Conservation (phyloP, 1,140 invertebrate species). For the Danaus plexippus region DNA sequence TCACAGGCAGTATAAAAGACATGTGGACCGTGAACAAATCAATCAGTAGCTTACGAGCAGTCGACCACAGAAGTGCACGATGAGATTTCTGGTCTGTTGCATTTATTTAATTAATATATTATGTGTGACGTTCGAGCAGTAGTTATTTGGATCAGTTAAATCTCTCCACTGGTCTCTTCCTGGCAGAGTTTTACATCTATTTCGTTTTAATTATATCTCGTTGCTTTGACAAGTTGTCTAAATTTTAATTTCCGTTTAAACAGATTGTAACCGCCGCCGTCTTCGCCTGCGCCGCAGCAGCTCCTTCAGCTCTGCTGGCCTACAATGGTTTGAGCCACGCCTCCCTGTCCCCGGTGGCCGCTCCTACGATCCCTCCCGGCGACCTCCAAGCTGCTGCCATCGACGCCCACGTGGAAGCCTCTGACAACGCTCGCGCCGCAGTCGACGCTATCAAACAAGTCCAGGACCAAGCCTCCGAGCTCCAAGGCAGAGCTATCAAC, state of each 20-base stretch:
- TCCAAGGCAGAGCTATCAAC: slow-evolving; percentile 69
- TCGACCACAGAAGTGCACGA: slow-evolving; percentile 48
- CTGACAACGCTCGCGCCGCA: slow-evolving; percentile 42
- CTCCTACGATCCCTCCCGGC: slow-evolving; percentile 41
- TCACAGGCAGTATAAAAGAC: slow-evolving; percentile 18
- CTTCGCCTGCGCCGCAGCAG: slow-evolving; percentile 48
- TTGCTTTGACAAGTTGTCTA: too few species aligned
- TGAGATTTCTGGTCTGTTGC: slow-evolving; percentile 49
- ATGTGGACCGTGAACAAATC: slow-evolving; percentile 6
- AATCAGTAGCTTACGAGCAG: slow-evolving; percentile 49
- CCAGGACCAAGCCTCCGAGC: slow-evolving; percentile 72
- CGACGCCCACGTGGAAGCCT: slow-evolving; percentile 45
- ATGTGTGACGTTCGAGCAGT: neutral
- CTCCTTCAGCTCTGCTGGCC: slow-evolving; percentile 37
- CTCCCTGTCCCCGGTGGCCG: slow-evolving; percentile 17
- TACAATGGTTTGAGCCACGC: slow-evolving; percentile 33
- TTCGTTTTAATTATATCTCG: neutral
- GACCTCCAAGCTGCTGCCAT: slow-evolving; percentile 42
- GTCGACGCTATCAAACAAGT: slow-evolving; percentile 50
- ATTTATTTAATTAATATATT: slow-evolving; percentile 3
- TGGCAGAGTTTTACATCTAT: neutral
- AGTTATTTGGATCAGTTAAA: neutral
- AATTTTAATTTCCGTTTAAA: slow-evolving; percentile 19
- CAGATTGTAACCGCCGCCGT: slow-evolving; percentile 49
- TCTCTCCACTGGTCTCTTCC: neutral